phyloP scores from a whole-genome alignment of 2,113 vertebrate genomes.

The Silurus meridionalis region DNA sequence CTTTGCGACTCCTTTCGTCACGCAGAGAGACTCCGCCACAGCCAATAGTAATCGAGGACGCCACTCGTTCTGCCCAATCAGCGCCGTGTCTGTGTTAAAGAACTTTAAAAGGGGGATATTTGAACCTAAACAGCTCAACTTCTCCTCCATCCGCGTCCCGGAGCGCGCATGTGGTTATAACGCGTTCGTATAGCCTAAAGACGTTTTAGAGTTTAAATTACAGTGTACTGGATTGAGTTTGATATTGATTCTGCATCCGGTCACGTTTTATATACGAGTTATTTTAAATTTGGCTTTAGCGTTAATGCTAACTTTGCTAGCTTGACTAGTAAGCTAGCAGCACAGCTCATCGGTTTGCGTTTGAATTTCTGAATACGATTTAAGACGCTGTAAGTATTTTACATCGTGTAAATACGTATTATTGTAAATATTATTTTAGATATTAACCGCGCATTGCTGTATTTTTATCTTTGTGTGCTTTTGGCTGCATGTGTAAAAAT shows the following conservation, averaged over 20 bases:
- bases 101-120: constrained; percentile 68
- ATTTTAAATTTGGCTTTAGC: not conserved
- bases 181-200: not conserved
- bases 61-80: constrained; percentile 63
- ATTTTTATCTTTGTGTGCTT: not conserved
- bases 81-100: constrained; percentile 58
- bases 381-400: not conserved
- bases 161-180: no score
- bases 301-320: not conserved
- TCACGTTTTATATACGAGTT: not conserved
- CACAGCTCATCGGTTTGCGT: not conserved
- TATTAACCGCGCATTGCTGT: not conserved
- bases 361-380: not conserved
- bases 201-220: not conserved
- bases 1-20: constrained; percentile 16
- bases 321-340: not conserved
- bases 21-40: not conserved
- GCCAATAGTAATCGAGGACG: constrained; percentile 58
- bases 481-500: not conserved
- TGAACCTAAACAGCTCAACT: constrained; percentile 65
- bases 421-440: not conserved
- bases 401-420: not conserved
- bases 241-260: not conserved
- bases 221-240: no score
- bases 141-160: no score